Percentiles rank a stretch among this genome's conserved stretches.
phyloP scores from a whole-genome alignment of 2,113 vertebrate species.

The Saccopteryx bilineata region DNA sequence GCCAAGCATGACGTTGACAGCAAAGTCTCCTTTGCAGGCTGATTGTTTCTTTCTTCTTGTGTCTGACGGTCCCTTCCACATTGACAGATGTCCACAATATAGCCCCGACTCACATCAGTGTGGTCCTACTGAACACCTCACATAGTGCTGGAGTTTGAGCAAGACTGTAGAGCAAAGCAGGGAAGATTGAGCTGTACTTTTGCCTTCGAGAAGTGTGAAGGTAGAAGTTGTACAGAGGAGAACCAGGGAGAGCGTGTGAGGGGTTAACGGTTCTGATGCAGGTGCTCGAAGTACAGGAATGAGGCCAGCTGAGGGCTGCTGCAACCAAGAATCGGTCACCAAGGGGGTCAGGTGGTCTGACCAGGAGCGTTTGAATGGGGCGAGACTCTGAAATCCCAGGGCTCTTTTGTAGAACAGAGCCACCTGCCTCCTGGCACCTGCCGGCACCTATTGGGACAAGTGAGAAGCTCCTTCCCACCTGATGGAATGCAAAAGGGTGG shows the following conservation, averaged over 20 bases:
- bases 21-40: background rate
- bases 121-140: background rate
- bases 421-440: background rate
- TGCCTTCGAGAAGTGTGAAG: background rate
- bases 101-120: background rate
- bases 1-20: constrained; percentile 46
- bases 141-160: background rate
- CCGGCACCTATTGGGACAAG: constrained; percentile 15
- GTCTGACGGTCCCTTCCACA: background rate
- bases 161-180: background rate
- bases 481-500: background rate
- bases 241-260: background rate
- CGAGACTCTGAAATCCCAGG: background rate
- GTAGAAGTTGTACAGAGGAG: background rate
- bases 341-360: background rate
- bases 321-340: background rate
- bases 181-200: background rate
- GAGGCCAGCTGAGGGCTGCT: background rate
- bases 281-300: background rate
- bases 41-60: background rate
- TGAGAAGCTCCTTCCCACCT: background rate
- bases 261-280: background rate
- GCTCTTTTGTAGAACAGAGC: background rate
- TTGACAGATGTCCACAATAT: background rate
- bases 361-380: background rate